phyloP scores from a whole-genome alignment of 2,113 vertebrate genomes.

The Rhagologus leucostigma region DNA sequence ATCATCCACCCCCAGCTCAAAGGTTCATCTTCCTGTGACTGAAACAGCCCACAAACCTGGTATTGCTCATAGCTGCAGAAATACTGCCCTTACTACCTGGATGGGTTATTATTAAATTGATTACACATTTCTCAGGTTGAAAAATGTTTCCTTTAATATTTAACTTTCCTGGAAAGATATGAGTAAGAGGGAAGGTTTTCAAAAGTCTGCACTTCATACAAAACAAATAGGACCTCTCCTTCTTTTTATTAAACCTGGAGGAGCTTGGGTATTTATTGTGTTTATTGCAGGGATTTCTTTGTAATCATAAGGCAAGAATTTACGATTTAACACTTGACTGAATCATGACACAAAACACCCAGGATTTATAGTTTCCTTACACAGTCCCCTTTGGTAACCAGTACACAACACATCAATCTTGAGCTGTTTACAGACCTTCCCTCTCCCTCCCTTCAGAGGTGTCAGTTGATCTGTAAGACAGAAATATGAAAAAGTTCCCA shows the following conservation, averaged over 20 bases:
- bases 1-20: neutral
- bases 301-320: neutral
- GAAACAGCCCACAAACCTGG: neutral
- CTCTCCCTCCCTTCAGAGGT: neutral
- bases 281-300: neutral
- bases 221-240: neutral
- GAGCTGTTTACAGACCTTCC: neutral
- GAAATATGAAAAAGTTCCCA: neutral
- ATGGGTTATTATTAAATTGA: neutral
- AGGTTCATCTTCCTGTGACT: neutral
- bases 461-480: neutral
- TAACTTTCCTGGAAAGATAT: neutral
- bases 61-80: neutral
- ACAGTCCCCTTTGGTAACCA: neutral
- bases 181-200: neutral
- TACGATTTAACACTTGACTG: neutral
- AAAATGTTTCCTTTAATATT: neutral
- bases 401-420: neutral
- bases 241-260: neutral
- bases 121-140: neutral
- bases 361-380: neutral
- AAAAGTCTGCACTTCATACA: neutral
- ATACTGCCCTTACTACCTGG: neutral
- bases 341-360: neutral
- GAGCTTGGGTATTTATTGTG: neutral